Base-by-base conservation (phyloP, 2,888 invertebrate genomes). In the Brachyptera risi region DNA sequence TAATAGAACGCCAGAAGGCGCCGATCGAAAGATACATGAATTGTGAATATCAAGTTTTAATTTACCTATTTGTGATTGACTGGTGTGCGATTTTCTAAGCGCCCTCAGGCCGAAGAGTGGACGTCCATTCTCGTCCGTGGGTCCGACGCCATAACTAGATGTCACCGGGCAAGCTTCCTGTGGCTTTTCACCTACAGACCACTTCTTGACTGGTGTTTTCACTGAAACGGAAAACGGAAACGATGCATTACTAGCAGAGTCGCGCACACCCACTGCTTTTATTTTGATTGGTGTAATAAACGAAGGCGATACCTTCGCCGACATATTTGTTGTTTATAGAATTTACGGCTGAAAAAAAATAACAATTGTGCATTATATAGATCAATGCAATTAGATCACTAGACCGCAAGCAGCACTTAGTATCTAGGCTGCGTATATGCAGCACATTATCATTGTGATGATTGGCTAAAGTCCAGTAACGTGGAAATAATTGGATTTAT, bases 91-190 rank as follows among this genome's bases (percentile, higher is more conserved):
- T 19, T 49, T 38, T 21, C 75, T 67, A 62, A 91, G 78, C 60
- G 91, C 90, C 71, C 82, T 83, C 67, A 91, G 83, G 59, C 91
- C 91, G 75, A 91, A 91, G 61, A 91, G 78, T 21, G 90, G 90
- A 61, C 81, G 79, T 11, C 91, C 90, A 68, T 88, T 84, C 66
- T 90, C 88, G 71, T 91, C 91, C 1, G 87, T 84, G 24, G 91
- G 91, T 0, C 91, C 91, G 1, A 89, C 87, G 1, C 90, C 90
- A 73, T 91, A 91, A 72, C 89, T 87, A 1, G 90, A 90, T 2
- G 87, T 90, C 62, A 91, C 86, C 26, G 81, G 78, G 69, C 73
- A 65, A n/a, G 60, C 64, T 44, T 63, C 63, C 15, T 62, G 51
- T 2, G 63, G 58, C 24, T 59, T 49, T 19, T 63, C 65, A n/a